Base-by-base conservation (phyloP, 2,113 vertebrate species). In the Charina bottae region DNA sequence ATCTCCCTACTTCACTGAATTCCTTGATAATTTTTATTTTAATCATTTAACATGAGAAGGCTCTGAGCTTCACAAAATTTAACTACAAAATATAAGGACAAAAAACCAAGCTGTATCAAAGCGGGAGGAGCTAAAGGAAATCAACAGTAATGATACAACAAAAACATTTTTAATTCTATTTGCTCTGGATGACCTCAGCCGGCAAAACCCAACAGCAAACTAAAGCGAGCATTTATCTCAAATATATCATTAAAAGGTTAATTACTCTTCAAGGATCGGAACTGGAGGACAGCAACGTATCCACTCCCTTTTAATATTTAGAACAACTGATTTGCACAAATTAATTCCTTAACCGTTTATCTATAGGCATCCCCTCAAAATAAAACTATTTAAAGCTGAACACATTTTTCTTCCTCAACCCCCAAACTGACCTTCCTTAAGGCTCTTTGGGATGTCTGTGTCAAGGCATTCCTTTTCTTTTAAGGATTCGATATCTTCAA, bases 401-500 rank as follows among this genome's bases (percentile, higher is more conserved):
- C 62, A n/a, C 62, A 83, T 88, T 83, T 28, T 88, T 55, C 62
- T 59, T 72, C 95, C 94, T 62, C 62, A 58, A 68, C 88, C 88
- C 42, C 53, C 62, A 95, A 83, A 96, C 92, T 97, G 96, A 98
- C 98, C 98, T 98, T 98, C 98, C 97, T 97, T 98, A 72, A 98
- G 98, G 95, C 97, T 98, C 92, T 97, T 98, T 96, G 98, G 97
- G 97, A 95, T 97, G 97, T 92, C 97, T 90, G 93, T 95, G 85
- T 98, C 98, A 95, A 97, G 97, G 93, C 98, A 98, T 98, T 97
- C 97, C 96, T 98, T 98, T 89, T 97, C 97, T 97, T 97, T 98
- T 91, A 96, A 93, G 0, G 96, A 95, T 89, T 98, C 97, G 7
- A 96, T 95, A 68, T 96, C 97, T 86, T 96, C 97, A 0, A 97